phyloP scores from a whole-genome alignment of 1,140 invertebrate species.

The Listronotus oregonensis region DNA sequence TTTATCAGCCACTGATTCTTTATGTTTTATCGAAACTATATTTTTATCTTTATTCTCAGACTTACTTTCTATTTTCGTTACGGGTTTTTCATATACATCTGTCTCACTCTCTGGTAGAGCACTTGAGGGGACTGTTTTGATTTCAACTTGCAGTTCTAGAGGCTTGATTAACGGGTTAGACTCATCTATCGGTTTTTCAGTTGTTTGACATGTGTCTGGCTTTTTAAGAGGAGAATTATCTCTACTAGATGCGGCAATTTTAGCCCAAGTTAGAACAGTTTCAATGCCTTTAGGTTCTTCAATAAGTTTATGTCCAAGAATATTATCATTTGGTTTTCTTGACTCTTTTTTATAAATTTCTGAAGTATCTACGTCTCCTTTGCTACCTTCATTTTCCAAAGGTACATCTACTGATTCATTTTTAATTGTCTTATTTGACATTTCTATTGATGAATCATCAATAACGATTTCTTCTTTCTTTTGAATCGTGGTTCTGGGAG shows the following conservation, averaged over 20 bases:
- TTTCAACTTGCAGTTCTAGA: not conserved
- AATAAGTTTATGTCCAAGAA: not conserved
- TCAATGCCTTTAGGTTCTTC: no score
- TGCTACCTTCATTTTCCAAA: not conserved
- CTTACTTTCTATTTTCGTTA: not conserved
- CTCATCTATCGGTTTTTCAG: not conserved
- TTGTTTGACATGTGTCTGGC: not conserved
- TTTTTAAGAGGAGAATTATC: conserved; percentile 29
- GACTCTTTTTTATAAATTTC: no score
- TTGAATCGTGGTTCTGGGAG: conserved; percentile 6
- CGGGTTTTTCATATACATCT: no score
- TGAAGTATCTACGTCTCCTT: not conserved
- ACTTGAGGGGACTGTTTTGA: not conserved
- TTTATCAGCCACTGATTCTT: no score
- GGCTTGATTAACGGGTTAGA: not conserved
- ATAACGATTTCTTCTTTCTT: not conserved
- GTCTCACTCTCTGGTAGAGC: not conserved
- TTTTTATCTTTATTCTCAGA: not conserved
- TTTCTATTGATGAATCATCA: not conserved
- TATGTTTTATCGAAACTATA: no score
- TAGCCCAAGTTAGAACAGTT: conserved; percentile 30
- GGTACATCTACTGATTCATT: not conserved
- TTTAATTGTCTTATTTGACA: not conserved
- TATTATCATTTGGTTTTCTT: no score
- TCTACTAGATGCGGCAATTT: conserved; percentile 30